Conservation (phyloP, 2,113 vertebrate species). For the Dendrocopos noguchii region DNA sequence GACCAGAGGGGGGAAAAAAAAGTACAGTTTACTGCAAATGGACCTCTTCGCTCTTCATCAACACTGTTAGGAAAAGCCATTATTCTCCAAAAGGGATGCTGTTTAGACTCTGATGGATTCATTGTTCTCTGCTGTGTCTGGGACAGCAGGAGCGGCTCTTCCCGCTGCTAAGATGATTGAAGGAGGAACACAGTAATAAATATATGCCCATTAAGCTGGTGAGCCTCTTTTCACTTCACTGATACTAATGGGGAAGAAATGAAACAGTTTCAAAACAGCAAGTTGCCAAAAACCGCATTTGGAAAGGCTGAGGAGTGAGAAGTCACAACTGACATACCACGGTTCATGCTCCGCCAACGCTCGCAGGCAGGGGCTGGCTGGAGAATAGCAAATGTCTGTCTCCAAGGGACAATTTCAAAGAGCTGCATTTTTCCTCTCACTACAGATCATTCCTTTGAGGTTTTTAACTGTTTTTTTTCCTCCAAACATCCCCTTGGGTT, state of each 20-base stretch:
- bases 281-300: not conserved
- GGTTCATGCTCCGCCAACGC: conserved; percentile 6
- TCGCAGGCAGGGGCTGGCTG: not conserved
- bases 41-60: conserved; percentile 70
- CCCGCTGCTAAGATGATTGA: conserved; percentile 71
- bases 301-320: conserved; percentile 24
- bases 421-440: not conserved
- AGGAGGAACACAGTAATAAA: conserved; percentile 20
- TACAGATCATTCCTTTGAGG: not conserved
- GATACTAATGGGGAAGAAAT: conserved; percentile 9
- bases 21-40: conserved; percentile 66
- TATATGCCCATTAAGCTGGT: not conserved
- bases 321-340: not conserved
- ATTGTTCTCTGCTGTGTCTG: conserved; percentile 37
- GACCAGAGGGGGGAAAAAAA: not conserved
- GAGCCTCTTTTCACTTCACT: conserved; percentile 43
- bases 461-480: not conserved
- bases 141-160: conserved; percentile 29
- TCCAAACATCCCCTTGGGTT: not conserved
- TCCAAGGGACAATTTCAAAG: not conserved
- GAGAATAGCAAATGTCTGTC: not conserved
- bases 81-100: conserved; percentile 55
- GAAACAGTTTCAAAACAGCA: not conserved
- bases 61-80: conserved; percentile 66
- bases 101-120: conserved; percentile 42